phyloP scores from a whole-genome alignment of 2,797 vertebrate species.

The Xenops minutus region DNA sequence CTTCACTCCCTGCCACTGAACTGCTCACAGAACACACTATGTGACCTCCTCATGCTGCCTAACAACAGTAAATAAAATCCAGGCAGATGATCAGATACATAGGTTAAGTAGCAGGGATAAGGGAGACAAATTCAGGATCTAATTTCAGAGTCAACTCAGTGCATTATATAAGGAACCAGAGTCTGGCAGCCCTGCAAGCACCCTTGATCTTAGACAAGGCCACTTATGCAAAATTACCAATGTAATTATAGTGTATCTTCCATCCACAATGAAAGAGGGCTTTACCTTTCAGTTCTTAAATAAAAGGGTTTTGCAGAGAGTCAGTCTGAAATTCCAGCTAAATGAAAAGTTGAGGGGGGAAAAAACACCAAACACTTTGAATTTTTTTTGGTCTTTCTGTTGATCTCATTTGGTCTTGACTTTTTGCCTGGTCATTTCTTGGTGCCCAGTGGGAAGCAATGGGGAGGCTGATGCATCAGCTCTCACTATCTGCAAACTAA shows the following conservation, averaged over 20 bases:
- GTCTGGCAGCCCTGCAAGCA: neutral
- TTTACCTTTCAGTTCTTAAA: neutral
- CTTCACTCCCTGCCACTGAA: neutral
- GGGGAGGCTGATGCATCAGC: neutral
- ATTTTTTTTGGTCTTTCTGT: neutral
- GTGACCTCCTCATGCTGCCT: neutral
- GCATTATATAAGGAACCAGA: neutral
- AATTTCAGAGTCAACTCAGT: neutral
- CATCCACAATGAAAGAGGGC: neutral
- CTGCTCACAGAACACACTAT: neutral
- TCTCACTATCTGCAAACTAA: neutral
- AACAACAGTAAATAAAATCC: neutral
- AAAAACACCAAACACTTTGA: rapidly evolving
- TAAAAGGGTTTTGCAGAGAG: neutral
- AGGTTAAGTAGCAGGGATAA: neutral
- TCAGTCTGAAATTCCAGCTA: neutral
- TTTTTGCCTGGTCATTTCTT: neutral
- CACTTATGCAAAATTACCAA: neutral
- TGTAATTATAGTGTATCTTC: neutral
- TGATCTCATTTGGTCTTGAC: neutral
- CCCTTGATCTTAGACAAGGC: neutral
- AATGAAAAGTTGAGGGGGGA: neutral
- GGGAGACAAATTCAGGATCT: neutral
- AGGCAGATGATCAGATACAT: neutral
- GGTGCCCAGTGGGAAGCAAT: neutral